These are phyloP conservation scores for Drosophila nr. perissopoda DNA, from an alignment of 2,888 invertebrate species.

Conservation along the genomic window DNA sequence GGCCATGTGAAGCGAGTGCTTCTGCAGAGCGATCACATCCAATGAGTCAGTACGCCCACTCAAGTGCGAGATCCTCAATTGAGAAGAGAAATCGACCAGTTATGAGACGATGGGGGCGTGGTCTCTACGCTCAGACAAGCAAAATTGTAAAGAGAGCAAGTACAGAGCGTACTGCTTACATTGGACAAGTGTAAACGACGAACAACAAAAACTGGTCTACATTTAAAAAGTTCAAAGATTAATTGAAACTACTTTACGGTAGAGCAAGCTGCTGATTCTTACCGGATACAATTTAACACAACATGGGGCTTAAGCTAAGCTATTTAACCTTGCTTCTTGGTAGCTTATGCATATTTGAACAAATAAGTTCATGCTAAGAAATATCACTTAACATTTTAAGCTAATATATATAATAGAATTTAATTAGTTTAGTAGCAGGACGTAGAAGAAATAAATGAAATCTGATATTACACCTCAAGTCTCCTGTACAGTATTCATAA, in stretches of 20 bases:
- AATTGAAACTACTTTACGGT: not conserved
- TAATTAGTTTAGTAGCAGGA: not conserved
- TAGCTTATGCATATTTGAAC: not conserved
- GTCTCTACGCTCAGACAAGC: slow-evolving; percentile 1
- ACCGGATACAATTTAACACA: not conserved
- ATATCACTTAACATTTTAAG: not conserved
- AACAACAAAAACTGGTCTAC: not conserved
- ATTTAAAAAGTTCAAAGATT: not conserved
- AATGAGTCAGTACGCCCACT: slow-evolving; percentile 55
- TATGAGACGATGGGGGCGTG: slow-evolving; percentile 32
- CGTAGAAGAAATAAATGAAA: not conserved
- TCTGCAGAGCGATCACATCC: slow-evolving; percentile 14
- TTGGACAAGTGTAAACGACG: not conserved
- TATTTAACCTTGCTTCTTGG: not conserved
- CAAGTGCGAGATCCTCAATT: slow-evolving; percentile 2
- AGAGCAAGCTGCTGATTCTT: not conserved
- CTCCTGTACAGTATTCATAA: not conserved
- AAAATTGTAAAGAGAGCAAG: not conserved
- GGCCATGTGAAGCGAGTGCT: slow-evolving; percentile 42
- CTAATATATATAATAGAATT: not conserved
- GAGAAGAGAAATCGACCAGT: slow-evolving; percentile 33
- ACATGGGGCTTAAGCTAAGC: not conserved
- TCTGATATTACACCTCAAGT: not conserved
- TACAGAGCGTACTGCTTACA: slow-evolving; percentile 23
- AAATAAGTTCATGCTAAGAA: not conserved